Conservation (phyloP, 2,113 vertebrate species). For the Ancistrus triradiatus region DNA sequence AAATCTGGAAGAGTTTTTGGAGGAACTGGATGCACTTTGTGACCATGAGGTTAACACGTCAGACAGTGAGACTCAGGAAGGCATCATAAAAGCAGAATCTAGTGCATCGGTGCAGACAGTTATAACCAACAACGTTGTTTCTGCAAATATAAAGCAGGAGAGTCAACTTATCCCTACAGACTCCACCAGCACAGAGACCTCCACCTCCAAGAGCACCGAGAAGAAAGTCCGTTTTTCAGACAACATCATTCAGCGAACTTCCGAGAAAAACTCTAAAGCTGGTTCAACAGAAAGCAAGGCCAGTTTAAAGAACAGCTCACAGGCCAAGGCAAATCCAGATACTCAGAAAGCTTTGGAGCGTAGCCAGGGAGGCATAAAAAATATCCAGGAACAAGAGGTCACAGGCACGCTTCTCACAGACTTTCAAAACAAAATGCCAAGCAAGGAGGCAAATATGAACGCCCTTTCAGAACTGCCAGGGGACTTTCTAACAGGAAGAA, state of each 20-base stretch:
- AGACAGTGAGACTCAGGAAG: conserved; percentile 43
- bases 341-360: conserved; percentile 18
- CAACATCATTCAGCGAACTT: conserved; percentile 51
- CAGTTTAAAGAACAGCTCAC: conserved; percentile 43
- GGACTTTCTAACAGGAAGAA: background rate
- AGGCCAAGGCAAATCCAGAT: conserved; percentile 35
- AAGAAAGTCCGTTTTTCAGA: conserved; percentile 70
- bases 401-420: background rate
- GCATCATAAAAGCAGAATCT: background rate
- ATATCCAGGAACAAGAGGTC: conserved; percentile 36
- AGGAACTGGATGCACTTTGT: conserved; percentile 65
- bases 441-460: background rate
- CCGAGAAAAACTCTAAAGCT: conserved; percentile 27
- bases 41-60: conserved; percentile 46
- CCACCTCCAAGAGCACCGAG: conserved; percentile 44
- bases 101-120: conserved; percentile 8
- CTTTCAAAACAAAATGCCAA: conserved; percentile 10
- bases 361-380: conserved; percentile 27
- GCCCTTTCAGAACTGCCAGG: too few relatives aligned
- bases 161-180: conserved; percentile 1
- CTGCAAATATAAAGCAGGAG: background rate
- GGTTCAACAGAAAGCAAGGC: conserved; percentile 41
- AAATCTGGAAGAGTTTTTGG: conserved; percentile 65
- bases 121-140: conserved; percentile 17
- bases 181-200: conserved; percentile 14